Evolutionary conservation across 2,888 invertebrate species (phyloP), one percentile per base, ranked within the genome.

Genomic region (Aleiodes alternator): DNA sequence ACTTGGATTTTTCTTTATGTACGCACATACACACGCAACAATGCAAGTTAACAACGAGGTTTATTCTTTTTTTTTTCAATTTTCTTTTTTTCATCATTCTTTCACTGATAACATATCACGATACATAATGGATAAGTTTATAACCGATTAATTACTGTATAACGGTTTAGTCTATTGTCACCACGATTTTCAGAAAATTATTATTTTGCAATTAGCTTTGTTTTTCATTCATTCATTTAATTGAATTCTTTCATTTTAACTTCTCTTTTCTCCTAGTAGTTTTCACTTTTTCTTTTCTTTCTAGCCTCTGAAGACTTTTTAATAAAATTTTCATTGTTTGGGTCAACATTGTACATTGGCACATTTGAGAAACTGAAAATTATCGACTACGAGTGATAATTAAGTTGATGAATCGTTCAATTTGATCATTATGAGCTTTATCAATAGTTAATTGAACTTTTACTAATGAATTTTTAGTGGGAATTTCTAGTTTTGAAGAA

Each of bases 91-190:
- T 61, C 34, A 34, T 38, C 68, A 51, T 68, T 68, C 51, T 70
- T 55, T 75, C 74, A 29, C 38, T 64, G 66, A 55, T 69, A 80
- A 80, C 79, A 81, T 79, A 76, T 80, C 74, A 80, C 76, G 77
- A 80, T 80, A 79, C 77, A 76, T 79, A 74, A 75, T 53, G 73
- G 64, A 75, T 77, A 80, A 59, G 75, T 61, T 76, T 75, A 75
- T 77, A 75, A 76, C 81, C 82, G 78, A 83, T 68, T 80, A 77
- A 82, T 84, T 85, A 86, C 75, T 74, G 82, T 84, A 84, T 86
- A 85, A 82, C 84, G 80, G 84, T 84, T 84, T 82, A 83, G 83
- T 83, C 87, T 87, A 87, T 87, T 87, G 87, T 87, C 87, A 87
- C 82, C 85, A 84, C 86, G 84, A 87, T 87, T 75, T 87, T 83